Evolutionary conservation across 1,140 invertebrate species (phyloP).

Genomic region (Patella vulgata): DNA sequence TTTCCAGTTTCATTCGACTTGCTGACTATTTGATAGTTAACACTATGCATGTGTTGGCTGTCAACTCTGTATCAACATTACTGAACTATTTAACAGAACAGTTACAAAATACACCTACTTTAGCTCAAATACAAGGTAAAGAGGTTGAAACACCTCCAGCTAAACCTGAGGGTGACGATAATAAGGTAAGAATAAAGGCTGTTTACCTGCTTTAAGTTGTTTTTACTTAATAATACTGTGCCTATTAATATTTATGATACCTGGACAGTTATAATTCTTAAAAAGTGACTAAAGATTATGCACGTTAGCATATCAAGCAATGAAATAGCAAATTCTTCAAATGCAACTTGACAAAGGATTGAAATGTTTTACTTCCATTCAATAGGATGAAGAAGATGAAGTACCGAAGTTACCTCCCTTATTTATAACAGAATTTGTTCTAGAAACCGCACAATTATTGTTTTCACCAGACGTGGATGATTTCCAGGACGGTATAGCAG

Average conservation of each 20-base stretch:
- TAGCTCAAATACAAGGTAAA: constrained; percentile 58
- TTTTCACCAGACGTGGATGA: constrained; percentile 63
- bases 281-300: too few relatives aligned
- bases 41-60: constrained; percentile 75
- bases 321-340: too few relatives aligned
- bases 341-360: too few relatives aligned
- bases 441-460: constrained; percentile 62
- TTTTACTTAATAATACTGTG: too few relatives aligned
- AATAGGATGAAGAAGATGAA: constrained; percentile 59
- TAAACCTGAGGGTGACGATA: constrained; percentile 43
- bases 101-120: constrained; percentile 70
- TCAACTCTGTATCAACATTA: constrained; percentile 74
- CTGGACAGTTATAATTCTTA: too few relatives aligned
- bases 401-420: constrained; percentile 54
- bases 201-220: too few relatives aligned
- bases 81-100: constrained; percentile 72
- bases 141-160: constrained; percentile 53
- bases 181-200: too few relatives aligned
- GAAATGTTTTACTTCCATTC: too few relatives aligned
- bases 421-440: constrained; percentile 64
- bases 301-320: too few relatives aligned
- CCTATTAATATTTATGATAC: too few relatives aligned
- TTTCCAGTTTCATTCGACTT: constrained; percentile 77
- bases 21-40: constrained; percentile 79
- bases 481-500: constrained; percentile 61